Percentiles rank a stretch among this genome's conserved stretches.
Conservation (phyloP, 2,113 vertebrate species). For the Malurus elegans region DNA sequence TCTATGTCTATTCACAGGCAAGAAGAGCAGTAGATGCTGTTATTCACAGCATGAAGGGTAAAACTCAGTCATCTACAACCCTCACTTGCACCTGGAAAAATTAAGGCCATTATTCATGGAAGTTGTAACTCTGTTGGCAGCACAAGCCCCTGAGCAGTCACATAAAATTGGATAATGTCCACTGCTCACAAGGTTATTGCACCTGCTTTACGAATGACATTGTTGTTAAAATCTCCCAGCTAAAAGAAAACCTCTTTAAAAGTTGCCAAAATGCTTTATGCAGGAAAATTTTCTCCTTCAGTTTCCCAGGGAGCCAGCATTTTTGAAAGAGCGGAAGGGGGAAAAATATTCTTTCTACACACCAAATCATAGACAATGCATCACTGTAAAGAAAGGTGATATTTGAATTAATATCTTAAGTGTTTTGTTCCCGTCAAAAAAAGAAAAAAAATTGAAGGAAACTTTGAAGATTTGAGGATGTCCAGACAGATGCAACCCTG, state of each 20-base stretch:
- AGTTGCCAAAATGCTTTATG: not conserved
- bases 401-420: not conserved
- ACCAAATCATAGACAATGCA: not conserved
- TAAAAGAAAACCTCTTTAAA: not conserved
- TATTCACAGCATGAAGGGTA: not conserved
- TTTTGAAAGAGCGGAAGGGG: not conserved
- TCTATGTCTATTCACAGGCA: not conserved
- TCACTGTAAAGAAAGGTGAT: not conserved
- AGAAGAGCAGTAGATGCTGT: not conserved
- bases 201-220: not conserved
- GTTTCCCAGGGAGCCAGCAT: not conserved
- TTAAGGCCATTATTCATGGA: not conserved
- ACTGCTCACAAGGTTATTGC: not conserved
- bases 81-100: not conserved
- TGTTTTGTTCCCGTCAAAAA: not conserved
- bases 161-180: not conserved
- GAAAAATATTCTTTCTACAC: not conserved
- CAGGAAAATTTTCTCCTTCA: not conserved
- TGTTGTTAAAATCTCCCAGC: not conserved
- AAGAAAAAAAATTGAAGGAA: not conserved
- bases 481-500: not conserved
- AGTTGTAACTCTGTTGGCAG: not conserved
- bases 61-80: not conserved
- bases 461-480: not conserved
- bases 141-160: not conserved